Conservation (phyloP, 1,140 invertebrate genomes). For the Lerema accius region DNA sequence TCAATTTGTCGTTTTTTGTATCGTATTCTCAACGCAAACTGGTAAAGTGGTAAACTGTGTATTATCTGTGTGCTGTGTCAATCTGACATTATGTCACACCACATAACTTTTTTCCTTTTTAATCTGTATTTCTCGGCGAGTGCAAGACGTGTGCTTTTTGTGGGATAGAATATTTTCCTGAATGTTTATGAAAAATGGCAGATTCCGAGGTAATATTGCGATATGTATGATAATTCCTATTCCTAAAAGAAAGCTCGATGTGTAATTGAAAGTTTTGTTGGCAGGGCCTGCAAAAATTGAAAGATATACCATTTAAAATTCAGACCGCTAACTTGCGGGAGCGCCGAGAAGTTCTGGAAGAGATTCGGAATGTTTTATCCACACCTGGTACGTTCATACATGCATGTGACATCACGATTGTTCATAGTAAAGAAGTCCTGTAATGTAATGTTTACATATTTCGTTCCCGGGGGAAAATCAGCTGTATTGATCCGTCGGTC, state of each 20-base stretch:
- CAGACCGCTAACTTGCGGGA: constrained; percentile 90
- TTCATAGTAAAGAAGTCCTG: too few species aligned
- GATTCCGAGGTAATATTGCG: constrained; percentile 70
- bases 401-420: constrained; percentile 18
- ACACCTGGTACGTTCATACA: constrained; percentile 86
- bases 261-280: constrained; percentile 61
- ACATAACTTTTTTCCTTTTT: constrained; percentile 37
- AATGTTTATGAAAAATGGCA: constrained; percentile 74
- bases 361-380: constrained; percentile 88
- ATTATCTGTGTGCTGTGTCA: too few species aligned
- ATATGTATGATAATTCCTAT: constrained; percentile 9
- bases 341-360: constrained; percentile 87
- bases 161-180: constrained; percentile 33
- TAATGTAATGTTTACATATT: constrained; percentile 22
- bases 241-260: constrained; percentile 16
- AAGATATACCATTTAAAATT: constrained; percentile 91
- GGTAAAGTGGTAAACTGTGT: too few species aligned
- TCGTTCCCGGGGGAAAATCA: constrained; percentile 39
- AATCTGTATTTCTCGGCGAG: constrained; percentile 36
- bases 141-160: constrained; percentile 52
- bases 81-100: neutral
- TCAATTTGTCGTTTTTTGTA: too few species aligned
- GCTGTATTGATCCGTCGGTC: constrained; percentile 59
- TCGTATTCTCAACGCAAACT: too few species aligned
- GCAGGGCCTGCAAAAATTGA: constrained; percentile 88